Percentiles rank a stretch among this genome's conserved stretches.
phyloP scores from a whole-genome alignment of 1,140 invertebrate genomes.

The Ostrea edulis region DNA sequence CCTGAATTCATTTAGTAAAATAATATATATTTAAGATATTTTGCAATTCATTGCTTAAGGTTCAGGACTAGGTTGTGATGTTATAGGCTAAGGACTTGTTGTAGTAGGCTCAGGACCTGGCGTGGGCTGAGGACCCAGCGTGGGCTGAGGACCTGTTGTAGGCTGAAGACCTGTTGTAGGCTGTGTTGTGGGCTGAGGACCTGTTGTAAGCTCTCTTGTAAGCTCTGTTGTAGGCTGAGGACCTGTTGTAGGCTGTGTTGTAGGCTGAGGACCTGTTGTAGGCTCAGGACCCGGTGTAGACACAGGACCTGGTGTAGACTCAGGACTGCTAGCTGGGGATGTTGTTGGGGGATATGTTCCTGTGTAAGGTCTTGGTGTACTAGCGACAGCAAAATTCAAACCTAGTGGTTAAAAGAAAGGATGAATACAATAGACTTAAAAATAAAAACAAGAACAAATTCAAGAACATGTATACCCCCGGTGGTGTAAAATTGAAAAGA shows the following conservation, averaged over 20 bases:
- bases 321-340: not conserved
- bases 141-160: not conserved
- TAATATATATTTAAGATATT: not conserved
- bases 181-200: not conserved
- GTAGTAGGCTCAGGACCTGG: not conserved
- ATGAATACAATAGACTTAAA: not conserved
- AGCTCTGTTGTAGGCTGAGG: not conserved
- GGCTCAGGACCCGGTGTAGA: not conserved
- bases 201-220: not conserved
- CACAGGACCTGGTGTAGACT: not conserved
- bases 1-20: not conserved
- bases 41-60: not conserved
- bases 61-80: not conserved
- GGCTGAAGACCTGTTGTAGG: not conserved
- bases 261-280: not conserved
- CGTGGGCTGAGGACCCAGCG: not conserved
- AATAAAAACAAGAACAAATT: not conserved
- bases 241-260: not conserved
- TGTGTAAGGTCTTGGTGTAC: conserved; percentile 18
- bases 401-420: not conserved
- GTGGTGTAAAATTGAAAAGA: too few relatives aligned
- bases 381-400: not conserved
- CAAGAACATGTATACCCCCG: not conserved
- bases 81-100: not conserved
- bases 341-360: not conserved